A percentile compares a stretch with the other conserved stretches of the same genome.
These are phyloP conservation scores for Eilema depressum DNA, from an alignment of 2,888 invertebrate species.

Conservation along the genomic window DNA sequence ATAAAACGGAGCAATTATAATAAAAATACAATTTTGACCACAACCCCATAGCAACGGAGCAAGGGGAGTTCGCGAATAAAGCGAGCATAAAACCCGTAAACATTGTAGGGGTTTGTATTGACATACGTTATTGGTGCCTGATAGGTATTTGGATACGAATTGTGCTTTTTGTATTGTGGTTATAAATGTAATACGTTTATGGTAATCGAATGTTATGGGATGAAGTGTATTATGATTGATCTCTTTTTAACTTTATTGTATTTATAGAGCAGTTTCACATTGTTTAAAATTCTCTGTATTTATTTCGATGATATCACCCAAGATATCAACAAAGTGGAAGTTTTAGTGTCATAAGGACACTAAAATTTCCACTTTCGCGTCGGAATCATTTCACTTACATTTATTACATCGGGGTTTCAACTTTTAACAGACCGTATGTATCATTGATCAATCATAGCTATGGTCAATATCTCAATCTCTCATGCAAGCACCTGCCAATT, in stretches of 20 bases:
- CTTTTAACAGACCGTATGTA: too few species aligned
- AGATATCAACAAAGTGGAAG: too few species aligned
- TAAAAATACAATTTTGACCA: conserved; percentile 86
- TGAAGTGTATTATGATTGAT: conserved; percentile 13
- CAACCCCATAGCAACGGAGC: conserved; percentile 73
- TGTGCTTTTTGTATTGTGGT: conserved; percentile 35
- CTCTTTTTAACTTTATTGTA: neutral
- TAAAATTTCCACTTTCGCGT: too few species aligned
- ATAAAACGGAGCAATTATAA: conserved; percentile 83
- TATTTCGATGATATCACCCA: too few species aligned
- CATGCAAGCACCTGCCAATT: too few species aligned
- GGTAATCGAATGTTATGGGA: conserved; percentile 7
- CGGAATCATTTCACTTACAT: too few species aligned
- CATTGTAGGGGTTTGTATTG: conserved; percentile 61
- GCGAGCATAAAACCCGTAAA: conserved; percentile 72
- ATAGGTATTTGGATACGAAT: conserved; percentile 52
- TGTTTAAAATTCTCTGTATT: too few species aligned
- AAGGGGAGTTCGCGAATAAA: conserved; percentile 83
- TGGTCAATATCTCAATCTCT: too few species aligned
- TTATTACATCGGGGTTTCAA: too few species aligned
- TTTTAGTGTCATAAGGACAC: too few species aligned
- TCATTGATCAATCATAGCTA: too few species aligned
- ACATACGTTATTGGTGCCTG: conserved; percentile 62
- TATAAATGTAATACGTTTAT: conserved; percentile 16
- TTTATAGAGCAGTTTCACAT: too few species aligned